Evolutionary conservation across 2,888 invertebrate species (phyloP), one percentile per base, ranked within the genome.

Genomic region (Stenoptilia bipunctidactyla): DNA sequence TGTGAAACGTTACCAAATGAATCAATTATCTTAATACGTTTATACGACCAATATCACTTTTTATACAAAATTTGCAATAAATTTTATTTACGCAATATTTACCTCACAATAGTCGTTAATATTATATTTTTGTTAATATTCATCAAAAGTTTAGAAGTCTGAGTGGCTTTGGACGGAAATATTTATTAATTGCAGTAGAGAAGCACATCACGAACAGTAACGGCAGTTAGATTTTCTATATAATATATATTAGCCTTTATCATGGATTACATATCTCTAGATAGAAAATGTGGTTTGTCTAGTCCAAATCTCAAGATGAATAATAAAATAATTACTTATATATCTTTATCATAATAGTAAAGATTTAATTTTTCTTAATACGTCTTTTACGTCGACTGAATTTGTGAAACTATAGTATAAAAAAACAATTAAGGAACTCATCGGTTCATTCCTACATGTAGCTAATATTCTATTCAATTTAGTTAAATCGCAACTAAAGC

Each of bases 231-330:
- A 72, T 74, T 77, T 77, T 80, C 66, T 76, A 20, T 5, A 20
- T 5, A 75, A 61, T 30, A 30, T 30, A 61, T 67, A 71, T 76
- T 80, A 80, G 76, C 69, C 72, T 79, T 77, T 83, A 83, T 83
- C 83, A 82, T 83, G 74, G 79, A 77, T 82, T 71, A 83, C 83
- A 83, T 83, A 83, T 83, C 83, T 83, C 76, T 83, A 83, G 83
- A 75, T 83, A 82, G 83, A 79, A 52, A 70, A 80, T 72, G 79
- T 79, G 80, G 71, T 79, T 79, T 77, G 75, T 75, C 76, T 83
- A 82, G 80, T 80, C 72, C 83, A 82, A 80, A 79, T 76, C 76
- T 79, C 77, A 73, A 75, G 75, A 12, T 9, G 9, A 70, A 72
- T 68, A 59, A 56, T 56, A 13, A 35, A 35, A 39, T 39, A 35